Percentiles rank a stretch among this genome's conserved stretches.
phyloP scores from a whole-genome alignment of 2,113 vertebrate genomes.

The Triplophysa siluroides region DNA sequence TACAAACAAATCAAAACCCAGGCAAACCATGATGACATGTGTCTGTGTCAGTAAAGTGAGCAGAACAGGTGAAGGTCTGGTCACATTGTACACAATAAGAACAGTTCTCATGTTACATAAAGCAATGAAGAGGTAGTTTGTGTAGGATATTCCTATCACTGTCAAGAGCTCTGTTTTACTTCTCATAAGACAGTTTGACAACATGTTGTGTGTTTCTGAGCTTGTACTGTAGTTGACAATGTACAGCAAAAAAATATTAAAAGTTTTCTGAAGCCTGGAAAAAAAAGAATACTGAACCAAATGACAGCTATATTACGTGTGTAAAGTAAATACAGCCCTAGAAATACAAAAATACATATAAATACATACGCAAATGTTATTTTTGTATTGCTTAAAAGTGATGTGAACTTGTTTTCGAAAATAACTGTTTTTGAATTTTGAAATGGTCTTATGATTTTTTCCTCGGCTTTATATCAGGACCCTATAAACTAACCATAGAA shows the following conservation, averaged over 20 bases:
- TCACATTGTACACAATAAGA: conserved; percentile 25
- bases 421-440: no score
- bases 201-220: not conserved
- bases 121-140: not conserved
- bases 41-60: conserved; percentile 25
- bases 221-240: no score
- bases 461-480: no score
- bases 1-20: not conserved
- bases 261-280: not conserved
- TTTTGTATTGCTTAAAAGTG: no score
- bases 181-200: not conserved
- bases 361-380: not conserved
- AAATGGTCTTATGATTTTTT: not conserved
- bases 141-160: not conserved
- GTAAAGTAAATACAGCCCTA: not conserved
- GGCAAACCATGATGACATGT: not conserved
- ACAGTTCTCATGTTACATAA: conserved; percentile 28
- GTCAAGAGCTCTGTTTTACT: not conserved
- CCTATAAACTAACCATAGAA: no score
- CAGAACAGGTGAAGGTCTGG: conserved; percentile 36
- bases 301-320: not conserved
- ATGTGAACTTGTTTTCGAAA: no score
- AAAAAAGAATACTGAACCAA: not conserved
- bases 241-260: not conserved
- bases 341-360: not conserved